phyloP scores from a whole-genome alignment of 35 echinoderm and acorn worm genomes.

The Apostichopus japonicus region DNA sequence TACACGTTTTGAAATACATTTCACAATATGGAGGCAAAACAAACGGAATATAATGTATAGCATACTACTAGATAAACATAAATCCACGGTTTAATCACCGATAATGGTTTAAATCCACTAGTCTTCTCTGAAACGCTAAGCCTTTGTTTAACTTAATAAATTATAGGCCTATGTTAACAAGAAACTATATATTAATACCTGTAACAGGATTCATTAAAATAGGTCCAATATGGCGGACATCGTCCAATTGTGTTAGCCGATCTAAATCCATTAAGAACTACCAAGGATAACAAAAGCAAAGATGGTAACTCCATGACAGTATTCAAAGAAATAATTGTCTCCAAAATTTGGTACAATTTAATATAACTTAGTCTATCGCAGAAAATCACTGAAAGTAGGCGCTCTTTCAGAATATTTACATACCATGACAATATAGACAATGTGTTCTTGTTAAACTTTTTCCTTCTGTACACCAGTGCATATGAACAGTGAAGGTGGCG shows the following conservation, averaged over 20 bases:
- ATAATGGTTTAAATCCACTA: neutral
- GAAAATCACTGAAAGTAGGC: too few relatives aligned
- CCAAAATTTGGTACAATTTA: too few relatives aligned
- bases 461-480: too few relatives aligned
- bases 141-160: neutral
- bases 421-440: too few relatives aligned
- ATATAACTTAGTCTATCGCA: too few relatives aligned
- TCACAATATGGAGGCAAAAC: neutral
- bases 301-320: neutral
- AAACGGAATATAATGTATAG: neutral
- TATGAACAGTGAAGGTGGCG: too few relatives aligned
- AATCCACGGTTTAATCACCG: neutral
- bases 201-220: neutral
- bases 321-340: neutral
- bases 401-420: too few relatives aligned
- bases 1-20: too few relatives aligned
- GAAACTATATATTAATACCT: neutral
- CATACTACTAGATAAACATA: neutral
- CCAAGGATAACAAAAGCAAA: neutral
- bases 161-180: too few relatives aligned
- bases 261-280: neutral
- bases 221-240: neutral
- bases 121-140: neutral
- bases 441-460: too few relatives aligned
- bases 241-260: neutral